Conservation (phyloP, 2,113 vertebrate species). For the Saguinus imperator region DNA sequence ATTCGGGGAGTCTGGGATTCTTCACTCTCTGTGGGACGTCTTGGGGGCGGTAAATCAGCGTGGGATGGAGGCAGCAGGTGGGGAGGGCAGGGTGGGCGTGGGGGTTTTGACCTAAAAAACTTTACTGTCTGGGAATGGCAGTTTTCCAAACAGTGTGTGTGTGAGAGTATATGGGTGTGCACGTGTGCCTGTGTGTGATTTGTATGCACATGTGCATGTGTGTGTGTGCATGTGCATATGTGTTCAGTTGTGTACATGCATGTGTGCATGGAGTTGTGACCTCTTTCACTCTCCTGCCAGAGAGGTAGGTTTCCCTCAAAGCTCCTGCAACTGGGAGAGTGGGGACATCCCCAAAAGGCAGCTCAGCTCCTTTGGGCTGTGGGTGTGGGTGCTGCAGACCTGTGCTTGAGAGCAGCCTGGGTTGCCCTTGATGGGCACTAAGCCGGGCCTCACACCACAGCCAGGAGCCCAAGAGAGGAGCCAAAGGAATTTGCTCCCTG, state of each 20-base stretch:
- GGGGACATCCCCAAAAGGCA: background rate
- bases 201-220: background rate
- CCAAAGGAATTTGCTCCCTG: background rate
- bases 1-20: slow-evolving; percentile 66
- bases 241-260: background rate
- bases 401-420: fast-evolving
- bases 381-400: background rate
- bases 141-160: background rate
- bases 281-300: too few relatives aligned
- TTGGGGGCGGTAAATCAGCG: slow-evolving; percentile 66
- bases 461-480: background rate
- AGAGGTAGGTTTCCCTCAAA: background rate
- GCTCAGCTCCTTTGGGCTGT: background rate
- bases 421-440: background rate
- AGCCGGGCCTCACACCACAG: background rate
- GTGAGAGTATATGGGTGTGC: background rate
- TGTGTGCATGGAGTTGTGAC: background rate
- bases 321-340: background rate
- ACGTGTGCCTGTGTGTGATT: fast-evolving
- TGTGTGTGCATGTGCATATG: fast-evolving
- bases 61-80: slow-evolving; percentile 43
- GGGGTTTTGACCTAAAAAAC: fast-evolving
- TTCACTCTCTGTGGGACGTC: slow-evolving; percentile 51
- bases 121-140: background rate
- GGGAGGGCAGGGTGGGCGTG: slow-evolving; percentile 27